phyloP scores from a whole-genome alignment of 2,113 vertebrate genomes.

The Neodon shergylaensis region DNA sequence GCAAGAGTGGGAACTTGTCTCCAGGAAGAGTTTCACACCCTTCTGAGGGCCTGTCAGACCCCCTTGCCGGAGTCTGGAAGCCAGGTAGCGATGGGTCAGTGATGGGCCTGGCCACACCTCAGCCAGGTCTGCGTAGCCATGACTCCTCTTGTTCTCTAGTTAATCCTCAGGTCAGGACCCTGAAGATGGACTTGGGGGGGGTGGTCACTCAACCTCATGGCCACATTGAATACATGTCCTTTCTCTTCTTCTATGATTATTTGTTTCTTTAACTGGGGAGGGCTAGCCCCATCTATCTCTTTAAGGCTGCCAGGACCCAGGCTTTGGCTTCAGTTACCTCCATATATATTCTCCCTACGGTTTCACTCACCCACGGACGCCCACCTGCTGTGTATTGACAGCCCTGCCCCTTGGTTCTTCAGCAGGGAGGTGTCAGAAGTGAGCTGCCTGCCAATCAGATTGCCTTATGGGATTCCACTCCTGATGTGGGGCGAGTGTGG shows the following conservation, averaged over 20 bases:
- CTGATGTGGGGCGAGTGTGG: slow-evolving; percentile 3
- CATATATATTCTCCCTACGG: neutral
- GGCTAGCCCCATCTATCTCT: neutral
- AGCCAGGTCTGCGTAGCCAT: neutral
- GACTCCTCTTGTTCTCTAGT: neutral
- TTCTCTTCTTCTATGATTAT: neutral
- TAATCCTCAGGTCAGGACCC: neutral
- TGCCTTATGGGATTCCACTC: neutral
- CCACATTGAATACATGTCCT: neutral
- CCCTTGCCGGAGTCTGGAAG: neutral
- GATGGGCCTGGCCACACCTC: neutral
- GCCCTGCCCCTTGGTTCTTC: neutral
- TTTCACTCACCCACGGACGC: neutral
- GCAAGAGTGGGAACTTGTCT: neutral
- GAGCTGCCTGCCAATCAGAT: slow-evolving; percentile 45
- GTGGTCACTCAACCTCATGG: neutral
- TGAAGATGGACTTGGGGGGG: neutral
- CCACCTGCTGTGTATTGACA: neutral
- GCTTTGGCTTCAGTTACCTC: neutral
- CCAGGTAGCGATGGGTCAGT: neutral
- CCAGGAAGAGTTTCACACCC: neutral
- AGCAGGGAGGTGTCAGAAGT: neutral
- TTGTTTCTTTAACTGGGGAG: neutral
- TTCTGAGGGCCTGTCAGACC: neutral
- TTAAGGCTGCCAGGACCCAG: neutral